Conservation (phyloP, 2,797 vertebrate genomes). For the Decapterus maruadsi region DNA sequence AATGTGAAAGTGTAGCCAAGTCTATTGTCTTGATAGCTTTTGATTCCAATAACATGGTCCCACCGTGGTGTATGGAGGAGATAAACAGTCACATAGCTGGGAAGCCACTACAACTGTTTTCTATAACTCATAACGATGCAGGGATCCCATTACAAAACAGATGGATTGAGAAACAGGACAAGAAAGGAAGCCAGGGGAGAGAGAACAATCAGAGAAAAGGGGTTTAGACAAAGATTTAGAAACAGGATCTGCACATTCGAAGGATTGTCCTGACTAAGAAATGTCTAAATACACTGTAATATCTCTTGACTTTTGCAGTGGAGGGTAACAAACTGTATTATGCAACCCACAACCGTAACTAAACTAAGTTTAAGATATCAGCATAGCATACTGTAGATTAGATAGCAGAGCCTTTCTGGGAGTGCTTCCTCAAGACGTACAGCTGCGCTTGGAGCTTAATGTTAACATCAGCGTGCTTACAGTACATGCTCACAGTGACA, state of each 20-base stretch:
- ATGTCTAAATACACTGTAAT: conserved; percentile 70
- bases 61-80: conserved; percentile 65
- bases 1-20: conserved; percentile 73
- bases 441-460: background rate
- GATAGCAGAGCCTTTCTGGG: conserved; percentile 11
- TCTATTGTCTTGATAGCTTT: conserved; percentile 72
- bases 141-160: conserved; percentile 80
- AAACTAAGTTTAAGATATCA: conserved; percentile 33
- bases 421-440: background rate
- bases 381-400: conserved; percentile 7
- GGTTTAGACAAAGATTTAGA: conserved; percentile 70
- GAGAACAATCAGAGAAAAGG: conserved; percentile 69
- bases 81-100: conserved; percentile 82
- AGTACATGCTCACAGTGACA: background rate
- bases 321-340: conserved; percentile 43
- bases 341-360: conserved; percentile 54
- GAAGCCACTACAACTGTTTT: conserved; percentile 78
- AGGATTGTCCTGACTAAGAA: conserved; percentile 70
- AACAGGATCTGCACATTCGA: conserved; percentile 64
- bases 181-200: conserved; percentile 60
- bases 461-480: background rate
- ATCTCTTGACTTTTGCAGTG: conserved; percentile 63
- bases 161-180: conserved; percentile 70
- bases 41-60: conserved; percentile 73
- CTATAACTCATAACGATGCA: conserved; percentile 76